These are phyloP conservation scores for Andricus grossulariae DNA, from an alignment of 1,140 invertebrate genomes.

Conservation along the genomic window DNA sequence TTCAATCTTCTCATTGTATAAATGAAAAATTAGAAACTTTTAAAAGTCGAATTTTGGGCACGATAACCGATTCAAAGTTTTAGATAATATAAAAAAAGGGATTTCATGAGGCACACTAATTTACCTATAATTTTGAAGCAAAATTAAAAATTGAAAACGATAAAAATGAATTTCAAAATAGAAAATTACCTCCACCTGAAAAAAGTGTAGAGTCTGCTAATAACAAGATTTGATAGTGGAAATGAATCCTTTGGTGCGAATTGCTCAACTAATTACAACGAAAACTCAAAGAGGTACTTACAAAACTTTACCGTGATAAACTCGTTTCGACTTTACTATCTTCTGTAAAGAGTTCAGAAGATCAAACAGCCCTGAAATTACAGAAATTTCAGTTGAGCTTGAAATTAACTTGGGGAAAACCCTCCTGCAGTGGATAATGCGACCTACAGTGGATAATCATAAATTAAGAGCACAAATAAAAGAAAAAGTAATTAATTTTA, in stretches of 20 bases:
- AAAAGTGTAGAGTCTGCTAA: not conserved
- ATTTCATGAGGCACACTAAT: not conserved
- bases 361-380: constrained; percentile 6
- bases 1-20: no score
- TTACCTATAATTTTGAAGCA: not conserved
- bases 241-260: constrained; percentile 4
- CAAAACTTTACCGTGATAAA: constrained; percentile 18
- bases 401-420: not conserved
- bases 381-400: not conserved
- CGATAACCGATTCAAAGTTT: not conserved
- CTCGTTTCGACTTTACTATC: constrained; percentile 24
- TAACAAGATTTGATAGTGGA: constrained; percentile 11
- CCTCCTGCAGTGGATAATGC: no score
- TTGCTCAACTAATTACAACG: constrained; percentile 20
- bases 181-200: constrained; percentile 11
- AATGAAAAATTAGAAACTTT: no score
- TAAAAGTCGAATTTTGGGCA: not conserved
- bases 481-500: no score
- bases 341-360: not conserved
- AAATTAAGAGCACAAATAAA: no score
- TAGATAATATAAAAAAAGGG: not conserved
- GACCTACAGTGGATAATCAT: no score
- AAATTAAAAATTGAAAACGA: not conserved
- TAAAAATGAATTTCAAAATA: not conserved
- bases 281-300: constrained; percentile 22